Evolutionary conservation across 1,140 invertebrate species (phyloP), one percentile per base, ranked within the genome.

Genomic region (Drosophila ficusphila): DNA sequence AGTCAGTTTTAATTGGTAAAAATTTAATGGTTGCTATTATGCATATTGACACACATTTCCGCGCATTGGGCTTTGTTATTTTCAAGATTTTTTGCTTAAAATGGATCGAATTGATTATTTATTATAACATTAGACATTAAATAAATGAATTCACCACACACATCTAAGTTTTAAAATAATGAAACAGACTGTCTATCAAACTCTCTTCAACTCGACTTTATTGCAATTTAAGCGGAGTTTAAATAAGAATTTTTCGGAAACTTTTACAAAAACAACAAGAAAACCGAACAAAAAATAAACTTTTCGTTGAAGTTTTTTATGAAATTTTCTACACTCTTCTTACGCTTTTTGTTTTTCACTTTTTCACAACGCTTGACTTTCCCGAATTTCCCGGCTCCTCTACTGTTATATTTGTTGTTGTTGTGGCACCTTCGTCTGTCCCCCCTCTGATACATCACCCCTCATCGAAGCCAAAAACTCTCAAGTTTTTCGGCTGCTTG

Each of bases 181-280:
- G 18, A 33, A 8, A 31, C 42, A 3, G 2, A 49, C 33, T 65
- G 57, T 64, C 23, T 11, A 49, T 38, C 33, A 18, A 31, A 52
- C 8, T 38, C 47, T 52, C 38, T 52, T 29, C 44, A 49, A 53
- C 33, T 79, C 12, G 31, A 44, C 49, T 51, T 52, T 86, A 88
- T 81, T 86, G 73, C 81, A 86, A 81, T 86, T 86, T 81, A 86
- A 86, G 81, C 82, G 76, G 68, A 81, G 81, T 86, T 86, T 86
- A 86, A 86, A 81, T 70, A 86, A 74, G 67, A 86, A 86, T 88
- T 86, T 85, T 88, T 61, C n/a, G 21, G 29, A 36, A 79, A 64
- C 54, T 86, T 85, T 81, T 75, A 44, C 36, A 21, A 53, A 18
- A 78, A 69, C 47, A 48, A 42, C 21, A 42, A 23, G 31, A 64